Base-by-base conservation (phyloP, 2,888 invertebrate genomes). In the Xanthorhoe spadicearia region DNA sequence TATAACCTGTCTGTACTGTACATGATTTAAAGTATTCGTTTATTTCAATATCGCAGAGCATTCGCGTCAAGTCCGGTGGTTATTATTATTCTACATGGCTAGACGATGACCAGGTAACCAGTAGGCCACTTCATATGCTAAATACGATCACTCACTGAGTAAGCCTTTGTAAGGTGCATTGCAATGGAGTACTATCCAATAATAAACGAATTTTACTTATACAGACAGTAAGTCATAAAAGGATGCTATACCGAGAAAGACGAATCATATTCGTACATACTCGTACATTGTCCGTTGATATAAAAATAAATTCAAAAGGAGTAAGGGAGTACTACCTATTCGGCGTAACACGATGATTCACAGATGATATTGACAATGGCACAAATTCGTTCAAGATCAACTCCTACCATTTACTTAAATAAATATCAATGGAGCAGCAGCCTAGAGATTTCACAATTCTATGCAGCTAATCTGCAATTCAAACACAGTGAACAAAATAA, bases 331-430 rank as follows among this genome's bases (percentile, higher is more conserved):
- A 28, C 38, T 62, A 66, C 68, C 46, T 51, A 67, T 69, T 70
- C 59, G n/a, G 48, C 46, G 64, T 52, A 61, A 64, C 48, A 13
- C 56, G n/a, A 70, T 76, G 73, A 75, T 51, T 75, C 77, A 32
- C 6, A 74, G 53, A 54, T 51, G 50, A 43, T 63, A 72, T 68
- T 70, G 69, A 73, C 64, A 66, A 32, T 61, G 54, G 17, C 65
- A 57, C 51, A 28, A 17, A 64, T 56, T 63, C 61, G 66, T 62
- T 69, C 66, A 69, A 73, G 59, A 67, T 35, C 61, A 32, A 32
- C 32, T 32, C 32, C 32, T 32, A 32, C 32, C 7, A 32, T 0
- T 7, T 32, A 32, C 32, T 32, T 32, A 32, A 32, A 32, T 32
- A 32, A 32, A 32, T 32, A 32, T 32, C 8, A 32, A 32, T 32